Evolutionary conservation across 2,888 invertebrate species (phyloP).

Genomic region (Lamellibrachia satsuma): DNA sequence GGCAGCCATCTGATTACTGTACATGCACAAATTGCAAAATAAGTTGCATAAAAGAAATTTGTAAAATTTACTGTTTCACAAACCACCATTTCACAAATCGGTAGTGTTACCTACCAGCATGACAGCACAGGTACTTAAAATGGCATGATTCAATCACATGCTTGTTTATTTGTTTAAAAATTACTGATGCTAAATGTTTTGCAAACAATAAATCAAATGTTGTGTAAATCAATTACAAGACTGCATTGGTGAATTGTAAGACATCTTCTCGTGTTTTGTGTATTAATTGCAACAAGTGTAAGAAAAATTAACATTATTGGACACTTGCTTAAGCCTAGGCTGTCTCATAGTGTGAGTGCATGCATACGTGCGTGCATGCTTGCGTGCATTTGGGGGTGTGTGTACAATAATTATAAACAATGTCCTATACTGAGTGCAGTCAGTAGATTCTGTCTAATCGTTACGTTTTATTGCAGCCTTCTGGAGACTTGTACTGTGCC

Average conservation of each 20-base stretch:
- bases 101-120: neutral
- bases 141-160: neutral
- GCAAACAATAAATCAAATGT: neutral
- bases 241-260: neutral
- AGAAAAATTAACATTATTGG: neutral
- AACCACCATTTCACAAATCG: neutral
- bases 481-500: conserved; percentile 69
- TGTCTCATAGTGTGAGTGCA: neutral
- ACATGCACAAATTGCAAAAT: neutral
- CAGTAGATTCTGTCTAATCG: neutral
- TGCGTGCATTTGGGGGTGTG: neutral
- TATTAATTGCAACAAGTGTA: neutral
- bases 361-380: neutral
- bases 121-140: neutral
- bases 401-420: neutral
- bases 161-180: neutral
- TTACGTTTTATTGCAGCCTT: conserved; percentile 63
- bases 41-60: neutral
- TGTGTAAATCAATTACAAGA: neutral
- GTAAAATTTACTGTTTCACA: neutral
- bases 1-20: neutral
- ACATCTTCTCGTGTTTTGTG: neutral
- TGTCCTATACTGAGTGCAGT: neutral
- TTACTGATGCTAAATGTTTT: neutral
- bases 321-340: neutral